Evolutionary conservation across 2,888 invertebrate species (phyloP).

Genomic region (Allacma fusca): DNA sequence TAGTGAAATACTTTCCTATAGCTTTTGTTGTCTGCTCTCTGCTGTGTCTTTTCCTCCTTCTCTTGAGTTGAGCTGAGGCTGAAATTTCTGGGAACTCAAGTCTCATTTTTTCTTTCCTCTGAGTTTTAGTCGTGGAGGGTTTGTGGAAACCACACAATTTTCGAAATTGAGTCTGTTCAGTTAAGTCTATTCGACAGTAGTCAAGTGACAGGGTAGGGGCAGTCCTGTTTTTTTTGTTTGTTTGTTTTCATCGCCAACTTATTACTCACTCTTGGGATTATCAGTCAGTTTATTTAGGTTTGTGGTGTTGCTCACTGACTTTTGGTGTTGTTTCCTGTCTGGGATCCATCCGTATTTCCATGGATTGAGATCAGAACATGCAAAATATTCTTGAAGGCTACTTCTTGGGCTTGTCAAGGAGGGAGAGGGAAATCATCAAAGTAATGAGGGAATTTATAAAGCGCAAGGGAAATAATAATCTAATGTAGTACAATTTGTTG

Average conservation of each 20-base stretch:
- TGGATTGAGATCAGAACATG: too few relatives aligned
- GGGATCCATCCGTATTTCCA: too few relatives aligned
- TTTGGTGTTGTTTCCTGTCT: too few relatives aligned
- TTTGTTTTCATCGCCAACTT: too few relatives aligned
- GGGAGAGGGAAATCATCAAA: not conserved
- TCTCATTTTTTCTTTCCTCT: not conserved
- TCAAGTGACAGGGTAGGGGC: too few relatives aligned
- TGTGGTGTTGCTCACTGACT: too few relatives aligned
- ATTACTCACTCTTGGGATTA: too few relatives aligned
- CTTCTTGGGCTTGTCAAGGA: not conserved
- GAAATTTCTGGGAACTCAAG: not conserved
- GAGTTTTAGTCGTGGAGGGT: not conserved
- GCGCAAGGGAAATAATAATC: not conserved
- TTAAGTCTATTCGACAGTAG: not conserved
- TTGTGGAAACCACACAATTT: conserved; percentile 6
- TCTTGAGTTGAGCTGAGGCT: not conserved
- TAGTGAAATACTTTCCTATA: too few relatives aligned
- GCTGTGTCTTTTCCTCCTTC: not conserved
- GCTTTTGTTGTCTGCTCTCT: not conserved
- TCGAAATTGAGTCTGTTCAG: not conserved
- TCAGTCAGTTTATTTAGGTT: too few relatives aligned
- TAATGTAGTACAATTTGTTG: not conserved
- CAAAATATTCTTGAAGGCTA: conserved; percentile 4
- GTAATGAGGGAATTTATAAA: not conserved
- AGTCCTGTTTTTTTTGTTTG: too few relatives aligned